Base-by-base conservation (phyloP, 2,797 vertebrate genomes). In the Spondyliosoma cantharus region DNA sequence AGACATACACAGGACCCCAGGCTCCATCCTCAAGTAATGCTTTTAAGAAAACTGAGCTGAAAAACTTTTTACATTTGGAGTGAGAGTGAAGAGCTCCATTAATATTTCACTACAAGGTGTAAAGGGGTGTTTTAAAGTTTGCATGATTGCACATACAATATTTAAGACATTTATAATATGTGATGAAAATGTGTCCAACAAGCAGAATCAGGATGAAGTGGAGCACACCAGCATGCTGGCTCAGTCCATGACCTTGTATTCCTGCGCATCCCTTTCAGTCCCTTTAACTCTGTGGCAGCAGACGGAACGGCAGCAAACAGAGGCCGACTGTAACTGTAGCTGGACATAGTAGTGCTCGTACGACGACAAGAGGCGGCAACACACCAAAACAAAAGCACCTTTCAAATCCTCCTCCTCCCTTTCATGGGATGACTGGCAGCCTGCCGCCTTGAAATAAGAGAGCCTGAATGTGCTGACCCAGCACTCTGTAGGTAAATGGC, bases 401-500 rank as follows among this genome's bases (percentile, higher is more conserved):
- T 83, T 84, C 85, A 78, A 42, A 67, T 69, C 72, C 57, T 71
- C 65, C 64, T 11, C 54, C 80, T 72, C 61, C 71, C 69, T 86
- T 84, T 72, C 81, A 62, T 5, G 5, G 56, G 71, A 60, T n/a
- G 57, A 37, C 83, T 90, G 87, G 88, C 86, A 76, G 75, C 16
- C 56, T 42, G 90, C 80, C 78, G 20, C 58, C 53, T 48, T 90
- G 82, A 87, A 90, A 90, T 83, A 81, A 71, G 86, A 92, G 93
- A 81, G 63, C 77, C 66, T 50, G 25, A 83, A 83, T 75, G 76
- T 86, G 91, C 91, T 89, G 91, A 93, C 62, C 66, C 70, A 78
- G 89, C 88, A 78, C 85, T 84, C 80, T 84, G 85, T 59, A 85
- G 85, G 86, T 92, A 91, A 92, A 92, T 71, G 86, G 82, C 81